phyloP scores from a whole-genome alignment of 2,888 invertebrate species.

The Epiblema foenella region DNA sequence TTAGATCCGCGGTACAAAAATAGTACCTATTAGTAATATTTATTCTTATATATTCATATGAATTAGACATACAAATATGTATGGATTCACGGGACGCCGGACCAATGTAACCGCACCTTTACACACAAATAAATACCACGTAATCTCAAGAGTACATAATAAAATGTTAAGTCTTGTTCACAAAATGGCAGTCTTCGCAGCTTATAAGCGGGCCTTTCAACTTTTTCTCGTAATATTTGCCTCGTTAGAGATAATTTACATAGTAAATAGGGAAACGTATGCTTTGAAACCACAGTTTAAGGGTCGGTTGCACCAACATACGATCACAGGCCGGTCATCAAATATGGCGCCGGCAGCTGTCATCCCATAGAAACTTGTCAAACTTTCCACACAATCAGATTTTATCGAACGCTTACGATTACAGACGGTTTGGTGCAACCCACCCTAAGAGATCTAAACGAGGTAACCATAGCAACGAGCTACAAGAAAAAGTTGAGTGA shows the following conservation, averaged over 20 bases:
- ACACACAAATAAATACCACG: not conserved
- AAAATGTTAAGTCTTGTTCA: constrained; percentile 19
- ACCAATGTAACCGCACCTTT: not conserved
- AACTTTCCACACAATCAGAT: too few relatives aligned
- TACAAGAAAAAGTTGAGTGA: not conserved
- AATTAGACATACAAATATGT: not conserved
- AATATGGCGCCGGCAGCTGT: too few relatives aligned
- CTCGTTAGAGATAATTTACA: not conserved
- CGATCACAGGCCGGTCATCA: too few relatives aligned
- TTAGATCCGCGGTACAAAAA: too few relatives aligned
- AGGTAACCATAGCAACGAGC: not conserved
- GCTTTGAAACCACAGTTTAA: not conserved
- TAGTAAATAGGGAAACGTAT: not conserved
- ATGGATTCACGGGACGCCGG: not conserved
- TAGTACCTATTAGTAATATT: too few relatives aligned
- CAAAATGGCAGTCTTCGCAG: constrained; percentile 24
- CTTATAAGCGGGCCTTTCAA: not conserved
- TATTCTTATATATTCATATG: not conserved
- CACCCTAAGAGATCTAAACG: not conserved
- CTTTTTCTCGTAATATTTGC: too few relatives aligned
- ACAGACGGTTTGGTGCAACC: too few relatives aligned
- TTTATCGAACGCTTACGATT: too few relatives aligned
- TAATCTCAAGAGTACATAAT: constrained; percentile 10
- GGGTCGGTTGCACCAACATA: too few relatives aligned
- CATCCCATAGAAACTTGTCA: too few relatives aligned